phyloP scores from a whole-genome alignment of 2,113 vertebrate species.

The Sylvilagus bachmani region DNA sequence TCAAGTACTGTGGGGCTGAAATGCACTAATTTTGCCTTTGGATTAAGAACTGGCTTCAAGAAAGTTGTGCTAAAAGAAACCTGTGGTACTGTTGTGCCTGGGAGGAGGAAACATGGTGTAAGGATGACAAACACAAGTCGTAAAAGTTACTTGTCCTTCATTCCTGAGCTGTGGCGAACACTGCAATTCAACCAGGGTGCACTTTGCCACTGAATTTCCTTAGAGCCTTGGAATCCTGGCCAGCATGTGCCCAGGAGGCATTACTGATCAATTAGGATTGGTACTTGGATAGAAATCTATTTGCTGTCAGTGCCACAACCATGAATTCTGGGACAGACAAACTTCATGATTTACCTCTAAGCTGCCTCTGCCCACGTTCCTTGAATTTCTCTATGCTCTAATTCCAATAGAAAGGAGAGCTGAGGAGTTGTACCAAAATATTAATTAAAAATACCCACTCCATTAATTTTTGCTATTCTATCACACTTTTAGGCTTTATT shows the following conservation, averaged over 20 bases:
- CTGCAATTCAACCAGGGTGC: neutral
- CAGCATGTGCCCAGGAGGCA: neutral
- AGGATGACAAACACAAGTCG: neutral
- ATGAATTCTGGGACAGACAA: neutral
- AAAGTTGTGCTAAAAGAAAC: neutral
- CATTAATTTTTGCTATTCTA: conserved; percentile 30
- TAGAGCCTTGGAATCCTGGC: neutral
- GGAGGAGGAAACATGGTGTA: neutral
- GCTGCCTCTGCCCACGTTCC: neutral
- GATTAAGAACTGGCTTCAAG: neutral
- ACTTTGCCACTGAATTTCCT: neutral
- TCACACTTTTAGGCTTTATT: conserved; percentile 55
- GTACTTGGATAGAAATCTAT: neutral
- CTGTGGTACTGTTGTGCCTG: neutral
- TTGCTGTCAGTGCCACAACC: neutral
- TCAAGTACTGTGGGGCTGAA: neutral
- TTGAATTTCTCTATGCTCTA: conserved; percentile 53
- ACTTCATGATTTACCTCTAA: neutral
- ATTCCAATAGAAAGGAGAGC: conserved; percentile 60
- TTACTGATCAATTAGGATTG: neutral
- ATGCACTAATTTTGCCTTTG: neutral
- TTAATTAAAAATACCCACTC: conserved; percentile 16
- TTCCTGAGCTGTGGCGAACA: neutral
- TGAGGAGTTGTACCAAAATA: conserved; percentile 39
- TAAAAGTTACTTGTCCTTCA: neutral